phyloP scores from a whole-genome alignment of 2,888 invertebrate genomes.

The Ormyrus labotus region DNA sequence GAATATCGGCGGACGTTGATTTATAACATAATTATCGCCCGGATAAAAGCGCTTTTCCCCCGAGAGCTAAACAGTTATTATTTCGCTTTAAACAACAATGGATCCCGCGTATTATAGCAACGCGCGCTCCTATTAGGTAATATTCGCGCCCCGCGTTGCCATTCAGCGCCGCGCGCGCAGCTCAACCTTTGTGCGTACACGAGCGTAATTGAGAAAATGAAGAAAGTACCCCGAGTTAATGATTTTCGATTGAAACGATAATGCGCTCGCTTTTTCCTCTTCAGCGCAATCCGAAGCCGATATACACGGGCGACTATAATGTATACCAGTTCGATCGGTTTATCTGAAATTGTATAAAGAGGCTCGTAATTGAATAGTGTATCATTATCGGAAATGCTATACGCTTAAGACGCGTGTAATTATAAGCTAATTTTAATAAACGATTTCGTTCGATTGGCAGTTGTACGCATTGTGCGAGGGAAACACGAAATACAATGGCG shows the following conservation, averaged over 20 bases:
- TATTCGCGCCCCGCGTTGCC: neutral
- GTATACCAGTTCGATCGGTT: constrained; percentile 24
- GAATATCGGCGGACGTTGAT: constrained; percentile 47
- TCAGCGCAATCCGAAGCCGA: constrained; percentile 7
- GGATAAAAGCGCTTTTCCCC: constrained; percentile 44
- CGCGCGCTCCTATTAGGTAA: constrained; percentile 34
- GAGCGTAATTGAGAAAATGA: constrained; percentile 33
- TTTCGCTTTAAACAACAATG: constrained; percentile 48
- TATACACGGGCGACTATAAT: constrained; percentile 16
- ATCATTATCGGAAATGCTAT: neutral
- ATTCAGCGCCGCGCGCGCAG: neutral
- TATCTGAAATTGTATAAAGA: constrained; percentile 10
- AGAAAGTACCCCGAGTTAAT: constrained; percentile 24
- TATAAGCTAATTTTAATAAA: neutral
- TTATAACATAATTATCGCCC: constrained; percentile 57
- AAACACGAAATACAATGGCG: too few relatives aligned
- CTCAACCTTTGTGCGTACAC: neutral
- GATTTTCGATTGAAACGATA: constrained; percentile 46
- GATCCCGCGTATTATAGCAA: constrained; percentile 44
- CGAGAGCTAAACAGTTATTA: constrained; percentile 47
- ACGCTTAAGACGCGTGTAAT: neutral
- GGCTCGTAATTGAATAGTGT: neutral
- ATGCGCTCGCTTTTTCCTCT: constrained; percentile 5
- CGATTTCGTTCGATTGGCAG: neutral
- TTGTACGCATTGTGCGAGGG: neutral